phyloP scores from a whole-genome alignment of 1,140 invertebrate species.

The Nymphalis io region DNA sequence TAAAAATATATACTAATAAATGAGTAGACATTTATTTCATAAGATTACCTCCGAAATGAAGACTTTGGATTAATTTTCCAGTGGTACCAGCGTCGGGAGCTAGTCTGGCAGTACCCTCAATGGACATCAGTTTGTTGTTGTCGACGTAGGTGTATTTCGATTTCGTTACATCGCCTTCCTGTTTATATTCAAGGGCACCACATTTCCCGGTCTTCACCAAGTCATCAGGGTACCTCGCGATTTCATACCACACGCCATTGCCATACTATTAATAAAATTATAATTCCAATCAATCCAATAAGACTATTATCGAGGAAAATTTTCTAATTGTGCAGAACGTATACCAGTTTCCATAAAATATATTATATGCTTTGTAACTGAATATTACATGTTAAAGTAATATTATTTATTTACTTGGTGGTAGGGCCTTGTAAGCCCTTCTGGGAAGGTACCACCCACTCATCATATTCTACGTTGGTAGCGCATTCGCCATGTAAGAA shows the following conservation, averaged over 20 bases:
- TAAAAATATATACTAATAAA: no score
- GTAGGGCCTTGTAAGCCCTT: no score
- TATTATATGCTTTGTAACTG: no score
- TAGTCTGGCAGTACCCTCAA: slow-evolving; percentile 53
- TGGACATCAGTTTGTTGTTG: slow-evolving; percentile 45
- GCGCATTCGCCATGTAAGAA: no score
- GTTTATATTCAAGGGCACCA: slow-evolving; percentile 42
- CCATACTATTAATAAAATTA: slow-evolving; percentile 44
- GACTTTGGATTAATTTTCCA: slow-evolving; percentile 39
- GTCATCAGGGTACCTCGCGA: slow-evolving; percentile 47
- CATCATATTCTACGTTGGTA: no score
- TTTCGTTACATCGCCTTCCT: slow-evolving; percentile 40
- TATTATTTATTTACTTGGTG: no score
- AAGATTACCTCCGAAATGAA: slow-evolving; percentile 58
- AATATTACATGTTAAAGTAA: no score
- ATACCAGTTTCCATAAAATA: no score
- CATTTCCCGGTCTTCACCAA: slow-evolving; percentile 44
- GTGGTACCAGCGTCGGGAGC: slow-evolving; percentile 52
- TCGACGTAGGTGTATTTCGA: slow-evolving; percentile 54
- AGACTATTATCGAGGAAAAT: no score
- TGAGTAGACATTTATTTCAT: slow-evolving; percentile 12
- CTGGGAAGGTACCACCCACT: no score
- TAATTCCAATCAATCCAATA: no score
- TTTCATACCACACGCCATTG: slow-evolving; percentile 61
- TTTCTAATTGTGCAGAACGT: no score